Evolutionary conservation across 1,140 invertebrate genomes (phyloP).

Genomic region (Apis dorsata): DNA sequence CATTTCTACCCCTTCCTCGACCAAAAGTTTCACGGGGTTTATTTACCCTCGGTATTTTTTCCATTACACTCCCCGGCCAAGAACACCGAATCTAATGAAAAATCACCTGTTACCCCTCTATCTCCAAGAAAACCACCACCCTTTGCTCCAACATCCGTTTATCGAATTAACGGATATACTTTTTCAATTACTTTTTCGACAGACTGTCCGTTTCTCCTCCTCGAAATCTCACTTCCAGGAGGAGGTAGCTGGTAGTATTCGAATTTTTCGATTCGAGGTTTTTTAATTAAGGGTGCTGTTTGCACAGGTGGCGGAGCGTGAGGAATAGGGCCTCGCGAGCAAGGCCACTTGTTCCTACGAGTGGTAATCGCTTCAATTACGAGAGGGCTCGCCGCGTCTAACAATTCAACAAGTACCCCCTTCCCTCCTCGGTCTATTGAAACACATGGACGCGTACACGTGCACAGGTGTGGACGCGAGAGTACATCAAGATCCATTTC

Average conservation of each 20-base stretch:
- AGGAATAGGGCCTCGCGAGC: not conserved
- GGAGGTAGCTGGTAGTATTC: too few species aligned
- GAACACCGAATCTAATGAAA: conserved; percentile 33
- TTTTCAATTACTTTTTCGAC: too few species aligned
- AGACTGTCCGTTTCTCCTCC: too few species aligned
- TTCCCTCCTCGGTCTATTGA: not conserved
- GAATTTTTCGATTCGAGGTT: too few species aligned
- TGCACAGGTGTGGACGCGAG: not conserved
- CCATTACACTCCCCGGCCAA: conserved; percentile 26
- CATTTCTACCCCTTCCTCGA: conserved; percentile 26
- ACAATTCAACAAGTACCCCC: conserved; percentile 21
- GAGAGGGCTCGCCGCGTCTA: not conserved
- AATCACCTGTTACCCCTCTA: conserved; percentile 39
- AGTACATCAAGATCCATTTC: conserved; percentile 1
- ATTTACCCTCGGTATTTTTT: conserved; percentile 10
- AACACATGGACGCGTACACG: not conserved
- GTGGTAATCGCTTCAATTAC: conserved; percentile 21
- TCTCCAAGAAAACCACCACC: not conserved
- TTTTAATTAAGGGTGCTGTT: too few species aligned
- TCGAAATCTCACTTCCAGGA: too few species aligned
- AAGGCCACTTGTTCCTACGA: not conserved
- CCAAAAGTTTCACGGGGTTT: conserved; percentile 50
- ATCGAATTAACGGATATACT: not conserved
- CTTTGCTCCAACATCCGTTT: not conserved
- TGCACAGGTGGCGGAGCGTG: not conserved